Percentiles rank a stretch among this genome's conserved stretches.
phyloP scores from a whole-genome alignment of 2,888 invertebrate genomes.

The Vanessa cardui region DNA sequence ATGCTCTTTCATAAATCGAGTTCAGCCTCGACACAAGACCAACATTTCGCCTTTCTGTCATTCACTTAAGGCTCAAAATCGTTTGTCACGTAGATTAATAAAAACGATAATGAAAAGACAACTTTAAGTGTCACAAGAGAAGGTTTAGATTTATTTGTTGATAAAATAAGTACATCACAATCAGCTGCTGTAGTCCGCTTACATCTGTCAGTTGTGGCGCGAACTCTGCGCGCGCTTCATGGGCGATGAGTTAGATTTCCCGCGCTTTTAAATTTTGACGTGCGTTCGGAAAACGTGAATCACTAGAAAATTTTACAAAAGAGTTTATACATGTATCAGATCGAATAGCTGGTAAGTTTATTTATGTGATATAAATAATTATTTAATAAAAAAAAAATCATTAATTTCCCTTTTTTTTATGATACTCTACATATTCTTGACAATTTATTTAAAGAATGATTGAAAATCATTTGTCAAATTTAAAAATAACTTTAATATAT shows the following conservation, averaged over 20 bases:
- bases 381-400: too few species aligned
- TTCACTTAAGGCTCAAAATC: constrained; percentile 26
- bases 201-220: constrained; percentile 68
- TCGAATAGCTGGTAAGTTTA: constrained; percentile 26
- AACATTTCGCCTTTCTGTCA: constrained; percentile 6
- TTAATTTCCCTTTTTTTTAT: too few species aligned
- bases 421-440: too few species aligned
- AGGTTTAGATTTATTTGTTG: constrained; percentile 45
- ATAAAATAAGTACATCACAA: constrained; percentile 47
- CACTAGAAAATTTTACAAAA: constrained; percentile 9
- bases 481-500: too few species aligned
- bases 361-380: background rate
- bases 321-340: constrained; percentile 9
- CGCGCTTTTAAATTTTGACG: constrained; percentile 43
- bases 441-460: too few species aligned
- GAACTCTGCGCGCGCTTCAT: constrained; percentile 59
- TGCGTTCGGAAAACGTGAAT: constrained; percentile 34
- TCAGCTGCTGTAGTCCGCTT: constrained; percentile 60
- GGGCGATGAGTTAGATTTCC: constrained; percentile 43
- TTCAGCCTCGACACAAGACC: constrained; percentile 7
- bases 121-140: constrained; percentile 31
- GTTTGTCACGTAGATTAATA: constrained; percentile 4
- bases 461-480: too few species aligned
- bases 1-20: constrained; percentile 12
- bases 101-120: constrained; percentile 12